phyloP scores from a whole-genome alignment of 2,113 vertebrate species.

The Daphoenositta chrysoptera region DNA sequence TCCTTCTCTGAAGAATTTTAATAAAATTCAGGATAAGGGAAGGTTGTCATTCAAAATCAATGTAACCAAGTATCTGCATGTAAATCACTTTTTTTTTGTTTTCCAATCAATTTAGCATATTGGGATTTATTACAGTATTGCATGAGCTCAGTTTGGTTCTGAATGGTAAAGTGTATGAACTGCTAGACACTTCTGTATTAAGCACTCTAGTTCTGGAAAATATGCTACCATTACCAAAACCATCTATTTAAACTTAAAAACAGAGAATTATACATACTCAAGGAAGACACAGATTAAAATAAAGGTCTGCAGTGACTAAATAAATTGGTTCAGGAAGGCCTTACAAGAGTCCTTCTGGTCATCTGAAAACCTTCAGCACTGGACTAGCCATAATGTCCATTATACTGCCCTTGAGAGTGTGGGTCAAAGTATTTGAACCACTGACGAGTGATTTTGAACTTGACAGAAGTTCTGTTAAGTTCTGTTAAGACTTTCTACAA shows the following conservation, averaged over 20 bases:
- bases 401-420: not conserved
- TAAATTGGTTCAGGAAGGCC: not conserved
- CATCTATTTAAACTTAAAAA: not conserved
- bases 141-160: not conserved
- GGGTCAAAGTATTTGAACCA: not conserved
- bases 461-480: not conserved
- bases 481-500: not conserved
- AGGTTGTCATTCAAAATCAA: not conserved
- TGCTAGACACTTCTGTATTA: not conserved
- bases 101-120: not conserved
- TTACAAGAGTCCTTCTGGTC: not conserved
- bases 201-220: not conserved
- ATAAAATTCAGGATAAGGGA: not conserved
- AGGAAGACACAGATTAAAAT: not conserved
- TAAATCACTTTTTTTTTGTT: not conserved
- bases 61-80: not conserved
- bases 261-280: not conserved
- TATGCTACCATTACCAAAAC: not conserved
- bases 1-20: not conserved
- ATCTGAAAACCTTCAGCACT: not conserved
- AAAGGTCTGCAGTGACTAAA: not conserved
- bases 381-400: accelerated
- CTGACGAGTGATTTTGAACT: not conserved
- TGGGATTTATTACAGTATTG: not conserved
- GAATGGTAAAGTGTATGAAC: not conserved